phyloP scores from a whole-genome alignment of 2,113 vertebrate genomes.

The Alectura lathami region DNA sequence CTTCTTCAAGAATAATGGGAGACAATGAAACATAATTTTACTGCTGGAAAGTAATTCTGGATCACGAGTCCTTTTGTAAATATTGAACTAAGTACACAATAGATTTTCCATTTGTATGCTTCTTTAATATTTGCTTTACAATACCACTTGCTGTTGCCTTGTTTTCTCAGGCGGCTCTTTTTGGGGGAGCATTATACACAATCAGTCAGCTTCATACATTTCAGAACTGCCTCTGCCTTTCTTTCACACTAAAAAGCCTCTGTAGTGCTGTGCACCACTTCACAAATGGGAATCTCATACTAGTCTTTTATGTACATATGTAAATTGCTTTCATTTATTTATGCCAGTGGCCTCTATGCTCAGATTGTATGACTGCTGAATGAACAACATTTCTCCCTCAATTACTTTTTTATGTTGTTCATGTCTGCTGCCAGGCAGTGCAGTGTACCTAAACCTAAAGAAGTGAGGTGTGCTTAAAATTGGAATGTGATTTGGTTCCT shows the following conservation, averaged over 20 bases:
- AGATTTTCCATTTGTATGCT: neutral
- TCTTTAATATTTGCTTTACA: neutral
- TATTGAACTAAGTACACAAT: neutral
- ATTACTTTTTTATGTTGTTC: neutral
- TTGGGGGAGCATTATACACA: neutral
- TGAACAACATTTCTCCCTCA: slow-evolving; percentile 8
- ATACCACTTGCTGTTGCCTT: neutral
- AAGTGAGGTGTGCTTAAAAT: neutral
- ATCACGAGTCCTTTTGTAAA: neutral
- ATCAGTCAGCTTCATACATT: slow-evolving; percentile 21
- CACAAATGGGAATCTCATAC: slow-evolving; percentile 6
- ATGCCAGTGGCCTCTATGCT: neutral
- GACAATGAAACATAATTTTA: neutral
- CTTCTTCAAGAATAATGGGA: neutral
- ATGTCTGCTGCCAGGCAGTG: neutral
- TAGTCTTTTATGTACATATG: slow-evolving; percentile 10
- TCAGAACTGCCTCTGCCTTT: slow-evolving; percentile 32
- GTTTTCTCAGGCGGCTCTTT: slow-evolving; percentile 39
- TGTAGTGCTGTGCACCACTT: slow-evolving; percentile 5
- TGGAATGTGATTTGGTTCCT: neutral
- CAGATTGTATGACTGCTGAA: slow-evolving; percentile 4
- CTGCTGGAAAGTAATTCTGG: neutral
- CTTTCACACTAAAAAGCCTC: slow-evolving; percentile 52
- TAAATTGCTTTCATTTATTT: slow-evolving; percentile 46
- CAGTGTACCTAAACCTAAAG: neutral